Evolutionary conservation across 1,140 invertebrate genomes (phyloP), one percentile per base, ranked within the genome.

Genomic region (Contarinia nasturtii): DNA sequence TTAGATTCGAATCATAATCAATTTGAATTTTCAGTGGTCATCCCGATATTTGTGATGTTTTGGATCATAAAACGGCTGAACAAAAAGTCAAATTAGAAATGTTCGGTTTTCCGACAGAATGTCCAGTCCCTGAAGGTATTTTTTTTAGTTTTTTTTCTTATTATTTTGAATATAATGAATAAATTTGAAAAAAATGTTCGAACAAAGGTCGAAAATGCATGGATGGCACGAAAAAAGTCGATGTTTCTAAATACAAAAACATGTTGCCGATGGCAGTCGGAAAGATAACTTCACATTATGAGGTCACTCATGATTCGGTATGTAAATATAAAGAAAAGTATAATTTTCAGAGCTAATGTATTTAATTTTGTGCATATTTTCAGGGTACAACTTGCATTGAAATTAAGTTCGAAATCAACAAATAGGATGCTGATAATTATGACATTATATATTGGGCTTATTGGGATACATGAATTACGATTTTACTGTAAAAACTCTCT

Each of bases 311-410:
- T 19, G 60, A 63, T 46, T 62, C 60, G 19, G 60, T 63, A 34
- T 49, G 60, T 56, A 22, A 15, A 15, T 40, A 36, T 15, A n/a
- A n/a, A n/a, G n/a, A n/a, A n/a, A n/a, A n/a, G n/a, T n/a, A n/a
- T n/a, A n/a, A n/a, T n/a, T n/a, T n/a, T n/a, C n/a, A n/a, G n/a
- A n/a, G n/a, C n/a, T n/a, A n/a, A n/a, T n/a, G n/a, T n/a, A 42
- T 46, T 45, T n/a, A 14, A 40, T n/a, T 27, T 27, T 45, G 10
- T 45, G 15, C 20, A 33, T 20, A 27, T 20, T 47, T 41, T 1
- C 37, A 63, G 60, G 60, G 60, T 44, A 62, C 59, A 45, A 59
- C 60, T n/a, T 63, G 60, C 27, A 50, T 62, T 49, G 54, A 59
- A 46, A 52, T 58, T 37, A 60, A 60, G 44, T 50, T 63, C 41